These are phyloP conservation scores for Labeo rohita DNA, from an alignment of 2,113 vertebrate species.

Conservation along the genomic window DNA sequence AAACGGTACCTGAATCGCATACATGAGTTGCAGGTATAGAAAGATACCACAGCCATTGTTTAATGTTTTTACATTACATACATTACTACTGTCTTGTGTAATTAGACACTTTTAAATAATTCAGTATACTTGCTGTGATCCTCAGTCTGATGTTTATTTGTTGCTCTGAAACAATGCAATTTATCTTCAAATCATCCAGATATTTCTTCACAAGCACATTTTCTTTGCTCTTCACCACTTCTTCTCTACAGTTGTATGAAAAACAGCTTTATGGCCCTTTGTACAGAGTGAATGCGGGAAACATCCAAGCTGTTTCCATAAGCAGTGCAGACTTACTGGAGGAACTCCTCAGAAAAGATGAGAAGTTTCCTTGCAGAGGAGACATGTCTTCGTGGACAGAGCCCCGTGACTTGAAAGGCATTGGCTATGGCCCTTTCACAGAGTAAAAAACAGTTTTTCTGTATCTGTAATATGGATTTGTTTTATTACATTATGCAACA, in stretches of 20 bases:
- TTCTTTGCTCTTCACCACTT: background rate
- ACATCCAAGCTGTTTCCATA: slow-evolving; percentile 70
- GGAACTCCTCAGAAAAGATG: slow-evolving; percentile 86
- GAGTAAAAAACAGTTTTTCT: slow-evolving; percentile 74
- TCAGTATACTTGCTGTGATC: background rate
- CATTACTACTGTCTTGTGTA: background rate
- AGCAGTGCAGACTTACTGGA: slow-evolving; percentile 83
- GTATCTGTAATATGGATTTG: background rate
- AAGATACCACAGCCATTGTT: background rate
- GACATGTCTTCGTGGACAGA: slow-evolving; percentile 88
- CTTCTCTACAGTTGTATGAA: slow-evolving; percentile 67
- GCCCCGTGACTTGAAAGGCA: slow-evolving; percentile 78
- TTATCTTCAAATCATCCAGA: background rate
- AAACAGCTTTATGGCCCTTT: slow-evolving; percentile 85
- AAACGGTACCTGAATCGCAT: slow-evolving; percentile 68
- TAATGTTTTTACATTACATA: background rate
- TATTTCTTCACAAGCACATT: background rate
- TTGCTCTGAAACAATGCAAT: background rate
- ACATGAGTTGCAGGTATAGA: slow-evolving; percentile 75
- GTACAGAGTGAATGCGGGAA: slow-evolving; percentile 70
- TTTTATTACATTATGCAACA: background rate
- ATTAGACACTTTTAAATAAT: background rate
- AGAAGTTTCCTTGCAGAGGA: slow-evolving; percentile 83
- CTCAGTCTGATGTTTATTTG: background rate
- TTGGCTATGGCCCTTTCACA: slow-evolving; percentile 87